Conservation (phyloP, 2,797 vertebrate genomes). For the Hoplostethus mediterraneus region DNA sequence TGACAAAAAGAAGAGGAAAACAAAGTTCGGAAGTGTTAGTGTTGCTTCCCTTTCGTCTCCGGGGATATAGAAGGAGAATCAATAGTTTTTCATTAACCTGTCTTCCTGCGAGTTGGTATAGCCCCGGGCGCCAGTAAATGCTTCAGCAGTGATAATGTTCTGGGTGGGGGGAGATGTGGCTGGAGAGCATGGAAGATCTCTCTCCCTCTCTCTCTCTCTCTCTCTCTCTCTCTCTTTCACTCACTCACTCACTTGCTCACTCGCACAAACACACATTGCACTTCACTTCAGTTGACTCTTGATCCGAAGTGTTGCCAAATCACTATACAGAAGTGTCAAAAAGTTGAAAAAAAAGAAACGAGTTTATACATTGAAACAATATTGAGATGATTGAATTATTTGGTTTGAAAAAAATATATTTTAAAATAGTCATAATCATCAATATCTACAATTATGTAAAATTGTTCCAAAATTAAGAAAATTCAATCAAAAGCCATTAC, state of each 20-base stretch:
- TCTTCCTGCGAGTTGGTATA: slow-evolving; percentile 54
- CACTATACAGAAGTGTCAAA: too few relatives aligned
- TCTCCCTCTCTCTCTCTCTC: slow-evolving; percentile 11
- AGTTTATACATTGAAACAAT: too few relatives aligned
- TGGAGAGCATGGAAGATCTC: slow-evolving; percentile 3
- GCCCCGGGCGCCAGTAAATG: slow-evolving; percentile 45
- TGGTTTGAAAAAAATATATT: too few relatives aligned
- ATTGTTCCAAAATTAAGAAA: too few relatives aligned
- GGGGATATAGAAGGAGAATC: slow-evolving; percentile 62
- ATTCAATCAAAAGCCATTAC: too few relatives aligned
- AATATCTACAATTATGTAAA: too few relatives aligned
- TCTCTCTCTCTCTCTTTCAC: slow-evolving; percentile 18
- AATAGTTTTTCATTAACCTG: slow-evolving; percentile 81
- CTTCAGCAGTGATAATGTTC: slow-evolving; percentile 26
- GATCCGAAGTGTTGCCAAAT: too few relatives aligned
- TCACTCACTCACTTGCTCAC: neutral
- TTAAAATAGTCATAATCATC: too few relatives aligned
- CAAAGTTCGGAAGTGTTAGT: slow-evolving; percentile 72
- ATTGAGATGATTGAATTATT: too few relatives aligned
- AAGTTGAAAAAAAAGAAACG: too few relatives aligned
- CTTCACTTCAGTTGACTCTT: neutral
- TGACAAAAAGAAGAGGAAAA: slow-evolving; percentile 51
- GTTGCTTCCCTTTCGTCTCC: slow-evolving; percentile 64
- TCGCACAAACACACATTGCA: slow-evolving; percentile 10
- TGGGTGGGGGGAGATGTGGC: neutral